Base-by-base conservation (phyloP, 37 sponge, comb jelly and placozoan genomes). In the Aplysina aerophoba region DNA sequence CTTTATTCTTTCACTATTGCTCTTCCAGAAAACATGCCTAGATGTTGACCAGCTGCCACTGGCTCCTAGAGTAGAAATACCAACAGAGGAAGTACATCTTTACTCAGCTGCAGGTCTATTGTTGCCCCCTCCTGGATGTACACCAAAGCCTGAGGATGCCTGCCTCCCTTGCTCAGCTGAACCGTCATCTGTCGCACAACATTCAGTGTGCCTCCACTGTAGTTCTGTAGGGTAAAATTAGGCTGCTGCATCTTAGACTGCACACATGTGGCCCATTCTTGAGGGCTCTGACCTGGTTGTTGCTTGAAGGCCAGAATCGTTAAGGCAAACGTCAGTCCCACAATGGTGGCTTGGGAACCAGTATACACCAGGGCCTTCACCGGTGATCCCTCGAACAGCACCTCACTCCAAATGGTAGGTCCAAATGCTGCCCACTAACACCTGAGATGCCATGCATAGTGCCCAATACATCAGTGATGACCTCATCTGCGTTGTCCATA, bases 361-460 rank as follows among this genome's bases (percentile, higher is more conserved):
- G 90, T 90, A 63, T 90, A 86, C n/a, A 90, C 21, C 56, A 90
- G 67, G 1, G 90, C 90, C 35, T 56, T 8, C 16, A 69, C 59
- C 0, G 62, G 27, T 14, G 81, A 78, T 44, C 86, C 90, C 8
- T 90, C 55, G 34, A 89, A 55, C 33, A 4, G 3, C 22, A 89
- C 62, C 74, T 82, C 27, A 11, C 78, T 58, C 14, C 22, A 62
- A 0, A 81, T 12, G 21, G 73, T 81, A 6, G 90, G 90, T 33
- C 90, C 90, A 5, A 90, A 55, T 17, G 27, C 34, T 30, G 34
- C 33, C 1, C 33, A 33, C 6, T 30, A 4, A 3, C 17, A 30
- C 71, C 71, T 30, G 28, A 16, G 2, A 69, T n/a, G 6, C 71
- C 71, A 30, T 69, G 71, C 71, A 69, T 22, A 27, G 63, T 62